These are phyloP conservation scores for Nansenia antarctica DNA, from an alignment of 2,113 vertebrate genomes.

Conservation along the genomic window DNA sequence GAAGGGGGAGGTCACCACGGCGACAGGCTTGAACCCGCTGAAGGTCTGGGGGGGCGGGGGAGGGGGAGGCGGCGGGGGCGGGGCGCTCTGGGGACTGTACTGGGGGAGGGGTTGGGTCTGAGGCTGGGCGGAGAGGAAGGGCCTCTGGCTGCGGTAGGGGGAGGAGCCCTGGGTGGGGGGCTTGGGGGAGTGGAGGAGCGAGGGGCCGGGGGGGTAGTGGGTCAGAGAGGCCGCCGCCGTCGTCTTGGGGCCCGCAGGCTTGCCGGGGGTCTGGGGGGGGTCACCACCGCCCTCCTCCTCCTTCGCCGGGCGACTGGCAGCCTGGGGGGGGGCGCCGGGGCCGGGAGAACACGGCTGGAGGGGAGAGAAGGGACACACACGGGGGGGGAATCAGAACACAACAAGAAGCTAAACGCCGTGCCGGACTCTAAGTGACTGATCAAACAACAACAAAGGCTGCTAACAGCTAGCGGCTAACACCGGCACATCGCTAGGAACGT, in stretches of 20 bases:
- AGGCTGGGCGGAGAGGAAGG: constrained; percentile 66
- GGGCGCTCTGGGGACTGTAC: constrained; percentile 67
- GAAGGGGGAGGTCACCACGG: constrained; percentile 55
- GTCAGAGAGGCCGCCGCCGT: constrained; percentile 66
- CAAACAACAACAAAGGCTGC: no score
- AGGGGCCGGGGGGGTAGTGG: constrained; percentile 57
- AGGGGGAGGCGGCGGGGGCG: constrained; percentile 64
- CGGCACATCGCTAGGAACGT: no score
- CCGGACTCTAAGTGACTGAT: no score
- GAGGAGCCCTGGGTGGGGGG: constrained; percentile 72
- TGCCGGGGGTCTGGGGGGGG: constrained; percentile 51
- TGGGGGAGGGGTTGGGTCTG: constrained; percentile 62
- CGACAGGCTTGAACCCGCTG: constrained; percentile 59
- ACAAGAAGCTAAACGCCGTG: no score
- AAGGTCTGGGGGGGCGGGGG: constrained; percentile 65
- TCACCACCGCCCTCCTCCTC: constrained; percentile 70
- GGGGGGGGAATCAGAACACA: neutral
- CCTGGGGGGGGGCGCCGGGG: constrained; percentile 26
- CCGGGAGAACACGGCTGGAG: constrained; percentile 72
- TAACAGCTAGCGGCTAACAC: no score
- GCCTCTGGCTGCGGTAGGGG: constrained; percentile 72
- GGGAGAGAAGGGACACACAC: neutral
- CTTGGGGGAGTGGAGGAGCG: constrained; percentile 74
- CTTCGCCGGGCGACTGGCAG: constrained; percentile 54
- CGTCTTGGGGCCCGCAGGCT: constrained; percentile 60